Conservation (phyloP, 2,888 invertebrate genomes). For the Pachliopta kotzebuea region DNA sequence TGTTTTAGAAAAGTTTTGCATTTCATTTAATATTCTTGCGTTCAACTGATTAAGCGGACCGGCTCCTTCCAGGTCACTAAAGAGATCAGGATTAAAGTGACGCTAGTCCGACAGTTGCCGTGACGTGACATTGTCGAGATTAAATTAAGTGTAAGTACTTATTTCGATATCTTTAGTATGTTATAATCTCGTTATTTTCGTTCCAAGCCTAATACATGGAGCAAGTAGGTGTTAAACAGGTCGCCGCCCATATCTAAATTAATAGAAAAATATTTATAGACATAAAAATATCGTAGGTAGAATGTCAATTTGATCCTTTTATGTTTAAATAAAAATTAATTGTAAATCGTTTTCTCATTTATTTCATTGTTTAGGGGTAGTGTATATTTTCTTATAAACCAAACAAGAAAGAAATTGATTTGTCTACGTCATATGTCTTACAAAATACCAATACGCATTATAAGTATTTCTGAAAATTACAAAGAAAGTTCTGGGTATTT, state of each 20-base stretch:
- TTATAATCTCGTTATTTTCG: constrained; percentile 24
- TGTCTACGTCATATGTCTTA: too few relatives aligned
- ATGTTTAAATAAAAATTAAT: too few relatives aligned
- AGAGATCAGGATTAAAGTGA: constrained; percentile 29
- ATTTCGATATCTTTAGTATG: constrained; percentile 49
- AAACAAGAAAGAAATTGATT: too few relatives aligned
- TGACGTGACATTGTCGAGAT: constrained; percentile 55
- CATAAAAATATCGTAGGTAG: too few relatives aligned
- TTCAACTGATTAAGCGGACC: not conserved
- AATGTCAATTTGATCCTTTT: too few relatives aligned
- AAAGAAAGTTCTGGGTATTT: too few relatives aligned
- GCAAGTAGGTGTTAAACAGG: not conserved
- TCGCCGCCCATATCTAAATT: not conserved
- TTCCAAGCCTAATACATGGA: not conserved
- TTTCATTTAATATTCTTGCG: not conserved
- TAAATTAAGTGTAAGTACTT: constrained; percentile 70
- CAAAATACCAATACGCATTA: too few relatives aligned
- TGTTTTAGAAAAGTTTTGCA: not conserved
- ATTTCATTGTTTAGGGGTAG: too few relatives aligned
- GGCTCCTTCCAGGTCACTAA: constrained; percentile 10
- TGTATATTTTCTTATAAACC: too few relatives aligned
- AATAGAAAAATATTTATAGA: too few relatives aligned
- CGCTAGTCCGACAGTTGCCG: constrained; percentile 59
- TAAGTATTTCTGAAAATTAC: too few relatives aligned
- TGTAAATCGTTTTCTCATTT: too few relatives aligned